Evolutionary conservation across 2,113 vertebrate genomes (phyloP).

Genomic region (Otocyon megalotis): DNA sequence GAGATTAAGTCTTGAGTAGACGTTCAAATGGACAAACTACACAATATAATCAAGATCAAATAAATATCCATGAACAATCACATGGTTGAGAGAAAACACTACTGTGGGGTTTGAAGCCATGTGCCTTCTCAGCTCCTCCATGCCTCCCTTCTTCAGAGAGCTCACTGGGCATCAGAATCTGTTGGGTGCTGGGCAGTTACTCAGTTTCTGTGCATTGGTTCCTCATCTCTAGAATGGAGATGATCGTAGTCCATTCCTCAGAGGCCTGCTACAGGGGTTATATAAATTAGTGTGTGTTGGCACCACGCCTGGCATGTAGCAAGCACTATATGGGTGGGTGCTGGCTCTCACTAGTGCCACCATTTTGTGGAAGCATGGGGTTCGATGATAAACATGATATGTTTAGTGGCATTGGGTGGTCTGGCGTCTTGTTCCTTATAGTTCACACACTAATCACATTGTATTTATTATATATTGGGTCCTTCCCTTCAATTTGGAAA

Average conservation of each 20-base stretch:
- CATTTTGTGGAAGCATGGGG: not conserved
- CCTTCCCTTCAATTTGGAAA: not conserved
- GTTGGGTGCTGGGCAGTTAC: rapidly evolving
- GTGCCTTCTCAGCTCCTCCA: rapidly evolving
- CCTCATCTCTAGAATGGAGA: not conserved
- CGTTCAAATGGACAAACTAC: not conserved
- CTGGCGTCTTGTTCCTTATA: not conserved
- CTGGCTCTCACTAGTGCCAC: no score
- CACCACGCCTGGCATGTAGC: not conserved
- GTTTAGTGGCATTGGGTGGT: not conserved
- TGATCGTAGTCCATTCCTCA: not conserved
- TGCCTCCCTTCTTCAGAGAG: not conserved
- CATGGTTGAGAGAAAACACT: rapidly evolving
- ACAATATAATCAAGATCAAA: not conserved
- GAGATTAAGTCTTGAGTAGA: not conserved
- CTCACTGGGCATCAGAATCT: rapidly evolving
- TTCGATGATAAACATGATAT: not conserved
- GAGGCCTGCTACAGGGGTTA: not conserved
- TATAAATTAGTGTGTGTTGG: not conserved
- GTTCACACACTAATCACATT: not conserved
- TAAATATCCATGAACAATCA: rapidly evolving
- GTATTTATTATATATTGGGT: not conserved
- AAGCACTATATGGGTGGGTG: not conserved
- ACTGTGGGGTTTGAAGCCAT: not conserved
- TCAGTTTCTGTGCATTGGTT: not conserved